Evolutionary conservation across 1,140 invertebrate genomes (phyloP), one percentile per base, ranked within the genome.

Genomic region (Triops longicaudatus): DNA sequence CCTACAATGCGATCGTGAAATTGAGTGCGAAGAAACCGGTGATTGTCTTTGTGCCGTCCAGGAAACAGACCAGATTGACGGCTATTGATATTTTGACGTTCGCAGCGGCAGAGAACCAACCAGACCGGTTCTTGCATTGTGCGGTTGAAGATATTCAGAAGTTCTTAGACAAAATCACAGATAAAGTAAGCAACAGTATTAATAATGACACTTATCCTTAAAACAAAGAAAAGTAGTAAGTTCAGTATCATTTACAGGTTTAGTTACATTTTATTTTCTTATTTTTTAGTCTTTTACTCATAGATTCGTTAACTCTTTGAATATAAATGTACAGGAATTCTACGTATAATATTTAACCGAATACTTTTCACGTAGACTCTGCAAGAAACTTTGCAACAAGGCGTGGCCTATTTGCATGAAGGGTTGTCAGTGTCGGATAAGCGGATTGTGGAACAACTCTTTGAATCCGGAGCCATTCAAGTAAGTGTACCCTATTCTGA

Each of bases 371-470:
- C 83, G 41, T 80, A 89, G 84, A 94, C 93, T 31, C 82, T 96
- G 37, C 92, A 90, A 79, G 94, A 97, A 82, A 96, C 94, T 0
- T 82, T 98, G 0, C 88, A 90, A 0, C 94, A 97, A 84, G 98
- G 98, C 74, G 96, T 99, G 44, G 98, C 94, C 3, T 99, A 98
- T 85, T 87, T 99, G 14, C 98, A 99, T 84, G 97, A 98, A 86
- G 98, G 98, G 10, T 86, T 98, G 5, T 91, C 90, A 4, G 82
- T 88, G 0, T 88, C 90, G 37, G 98, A 99, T 87, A 87, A 92
- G 75, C 89, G 92, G 41, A 85, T 98, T 43, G 95, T 99, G 3
- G 93, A 98, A 82, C 92, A 96, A 82, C 85, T 99, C 26, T 97
- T 99, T 81, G 91, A 94, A 80, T 92, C 91, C 17, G 96, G 94